Evolutionary conservation across 2,113 vertebrate species (phyloP).

Genomic region (Anolis sagrei): DNA sequence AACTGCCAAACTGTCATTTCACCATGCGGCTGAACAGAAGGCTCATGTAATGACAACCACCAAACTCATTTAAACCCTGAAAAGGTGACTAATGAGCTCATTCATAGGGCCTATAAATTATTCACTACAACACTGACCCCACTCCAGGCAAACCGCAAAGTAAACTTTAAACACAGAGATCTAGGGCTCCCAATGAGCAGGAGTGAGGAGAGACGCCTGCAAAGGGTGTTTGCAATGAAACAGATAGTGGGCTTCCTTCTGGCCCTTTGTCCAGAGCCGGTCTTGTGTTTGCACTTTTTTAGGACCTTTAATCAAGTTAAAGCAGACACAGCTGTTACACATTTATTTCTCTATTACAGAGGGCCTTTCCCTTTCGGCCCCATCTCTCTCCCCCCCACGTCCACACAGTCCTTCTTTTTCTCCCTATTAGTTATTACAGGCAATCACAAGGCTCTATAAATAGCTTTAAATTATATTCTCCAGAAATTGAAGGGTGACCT

Average conservation of each 20-base stretch:
- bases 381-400: conserved; percentile 24
- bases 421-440: conserved; percentile 68
- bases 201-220: conserved; percentile 35
- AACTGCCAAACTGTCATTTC: conserved; percentile 68
- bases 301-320: conserved; percentile 71
- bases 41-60: conserved; percentile 76
- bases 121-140: conserved; percentile 78
- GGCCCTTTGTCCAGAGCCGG: conserved; percentile 48
- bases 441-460: conserved; percentile 70
- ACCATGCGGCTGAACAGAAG: conserved; percentile 67
- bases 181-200: conserved; percentile 9
- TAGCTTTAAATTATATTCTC: conserved; percentile 74
- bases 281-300: conserved; percentile 55
- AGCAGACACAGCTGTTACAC: conserved; percentile 72
- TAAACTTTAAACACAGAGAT: conserved; percentile 80
- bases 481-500: conserved; percentile 75
- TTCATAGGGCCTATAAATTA: conserved; percentile 84
- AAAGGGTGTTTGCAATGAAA: conserved; percentile 55
- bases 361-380: neutral
- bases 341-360: conserved; percentile 64
- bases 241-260: conserved; percentile 47
- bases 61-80: conserved; percentile 83
- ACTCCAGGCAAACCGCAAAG: conserved; percentile 76
- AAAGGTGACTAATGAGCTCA: conserved; percentile 86
- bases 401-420: neutral